Evolutionary conservation across 2,888 invertebrate genomes (phyloP), one percentile per base, ranked within the genome.

Genomic region (Rhagonycha fulva): DNA sequence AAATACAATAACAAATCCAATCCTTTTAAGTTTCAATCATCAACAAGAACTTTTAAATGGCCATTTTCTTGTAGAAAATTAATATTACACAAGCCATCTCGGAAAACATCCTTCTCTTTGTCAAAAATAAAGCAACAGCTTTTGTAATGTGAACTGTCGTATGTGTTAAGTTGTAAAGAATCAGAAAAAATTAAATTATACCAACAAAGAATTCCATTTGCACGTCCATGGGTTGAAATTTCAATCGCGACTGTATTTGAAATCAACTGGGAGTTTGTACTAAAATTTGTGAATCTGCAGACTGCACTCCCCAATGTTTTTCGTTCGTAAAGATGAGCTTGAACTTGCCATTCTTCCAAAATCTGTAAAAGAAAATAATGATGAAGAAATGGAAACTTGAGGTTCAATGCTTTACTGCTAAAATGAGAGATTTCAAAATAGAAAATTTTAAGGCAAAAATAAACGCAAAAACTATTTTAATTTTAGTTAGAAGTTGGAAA

Each of bases 151-250:
- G 74, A 85, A 85, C 72, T 87, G 78, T 77, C 88, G 85, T 70
- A 88, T 0, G 91, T 91, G 7, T 88, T 86, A 74, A 90, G 86
- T 26, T 83, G 85, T 23, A 85, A 84, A 24, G 87, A 84, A 70
- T 89, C 86, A 80, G 89, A 86, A 23, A 90, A 82, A 77, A 89
- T 87, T 68, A 91, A 86, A n/a, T 86, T 86, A 79, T 89, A 92
- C 91, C 91, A 92, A 80, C 90, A 90, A 19, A 91, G 84, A 74
- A 92, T 86, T 3, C 89, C 90, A 85, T 90, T 90, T 0, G 89
- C 87, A 63, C 83, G 74, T 0, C 91, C 91, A 87, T 66, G 12
- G 84, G 81, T 71, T 11, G 79, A 79, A 79, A 78, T 79, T 30
- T 79, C 72, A 71, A 83, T 85, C n/a, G 83, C 81, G 1, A 87